Evolutionary conservation across 2,797 vertebrate genomes (phyloP).

Genomic region (Kryptopterus vitreolus): DNA sequence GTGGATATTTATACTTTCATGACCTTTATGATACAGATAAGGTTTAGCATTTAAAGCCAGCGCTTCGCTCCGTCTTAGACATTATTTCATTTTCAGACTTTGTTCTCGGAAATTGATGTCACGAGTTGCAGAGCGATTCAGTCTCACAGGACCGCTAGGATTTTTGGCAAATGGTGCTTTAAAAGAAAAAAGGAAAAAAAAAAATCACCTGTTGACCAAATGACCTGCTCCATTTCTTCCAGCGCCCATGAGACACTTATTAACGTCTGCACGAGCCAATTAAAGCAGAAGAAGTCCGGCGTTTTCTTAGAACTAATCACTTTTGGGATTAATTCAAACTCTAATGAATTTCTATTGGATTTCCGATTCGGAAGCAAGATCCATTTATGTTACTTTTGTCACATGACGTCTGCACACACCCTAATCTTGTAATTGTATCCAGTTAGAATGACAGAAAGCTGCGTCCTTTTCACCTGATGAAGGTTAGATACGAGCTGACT

Average conservation of each 20-base stretch:
- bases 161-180: constrained; percentile 50
- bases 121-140: constrained; percentile 41
- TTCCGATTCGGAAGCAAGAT: constrained; percentile 10
- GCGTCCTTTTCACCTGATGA: constrained; percentile 48
- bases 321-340: constrained; percentile 14
- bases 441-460: constrained; percentile 36
- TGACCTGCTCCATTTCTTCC: constrained; percentile 1
- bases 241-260: constrained; percentile 16
- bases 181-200: constrained; percentile 10
- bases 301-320: background rate
- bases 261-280: constrained; percentile 20
- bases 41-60: background rate
- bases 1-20: background rate
- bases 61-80: background rate
- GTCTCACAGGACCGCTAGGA: constrained; percentile 50
- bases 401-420: constrained; percentile 12
- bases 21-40: background rate
- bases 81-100: constrained; percentile 25
- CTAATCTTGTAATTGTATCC: constrained; percentile 37
- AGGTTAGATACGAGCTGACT: constrained; percentile 38
- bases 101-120: constrained; percentile 53
- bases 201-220: constrained; percentile 46
- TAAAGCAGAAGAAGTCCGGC: background rate
- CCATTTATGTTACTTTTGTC: background rate
- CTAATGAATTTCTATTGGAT: background rate